Base-by-base conservation (phyloP, 2,113 vertebrate species). In the Lipotes vexillifer region DNA sequence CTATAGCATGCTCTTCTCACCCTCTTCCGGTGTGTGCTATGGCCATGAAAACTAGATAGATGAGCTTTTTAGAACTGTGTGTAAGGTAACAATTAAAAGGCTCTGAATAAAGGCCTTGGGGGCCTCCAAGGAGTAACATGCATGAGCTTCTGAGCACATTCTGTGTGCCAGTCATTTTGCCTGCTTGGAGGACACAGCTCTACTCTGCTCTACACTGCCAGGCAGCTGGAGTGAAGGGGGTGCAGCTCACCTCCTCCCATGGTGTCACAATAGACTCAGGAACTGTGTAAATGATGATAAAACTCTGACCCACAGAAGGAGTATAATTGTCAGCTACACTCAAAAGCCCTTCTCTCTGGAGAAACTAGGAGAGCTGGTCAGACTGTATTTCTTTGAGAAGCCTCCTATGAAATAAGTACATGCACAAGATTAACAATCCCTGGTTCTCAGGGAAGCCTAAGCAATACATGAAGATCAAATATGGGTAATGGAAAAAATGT, bases 381-480 rank as follows among this genome's bases (percentile, higher is more conserved):
- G 59, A 82, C 2, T 20, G 17, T 68, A 10, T 21, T 27, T 80
- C 69, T 90, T 25, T 81, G 41, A 93, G 31, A 46, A 68, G 38
- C 21, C 25, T 55, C 75, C 41, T 72, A 2, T 38, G 69, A 75
- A 69, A 46, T 61, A 61, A 78, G 3, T 33, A 52, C 10, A 41
- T 12, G 46, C 44, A 52, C 23, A 46, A 94, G 36, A 61, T 61
- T 2, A 46, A 86, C 27, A 27, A 63, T 10, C 20, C 8, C 74
- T 77, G 59, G 9, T 55, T 94, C 71, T 82, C 86, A 82, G 15
- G 20, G 17, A 89, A 88, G 20, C 18, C 57, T 92, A 83, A 74
- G 31, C 31, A 44, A 85, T 65, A 74, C 6, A n/a, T 13, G 21
- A 74, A 33, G 55, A 29, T 82, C 55, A 31, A 44, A 36, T 11